Evolutionary conservation across 2,797 vertebrate genomes (phyloP).

Genomic region (Cuculus canorus): DNA sequence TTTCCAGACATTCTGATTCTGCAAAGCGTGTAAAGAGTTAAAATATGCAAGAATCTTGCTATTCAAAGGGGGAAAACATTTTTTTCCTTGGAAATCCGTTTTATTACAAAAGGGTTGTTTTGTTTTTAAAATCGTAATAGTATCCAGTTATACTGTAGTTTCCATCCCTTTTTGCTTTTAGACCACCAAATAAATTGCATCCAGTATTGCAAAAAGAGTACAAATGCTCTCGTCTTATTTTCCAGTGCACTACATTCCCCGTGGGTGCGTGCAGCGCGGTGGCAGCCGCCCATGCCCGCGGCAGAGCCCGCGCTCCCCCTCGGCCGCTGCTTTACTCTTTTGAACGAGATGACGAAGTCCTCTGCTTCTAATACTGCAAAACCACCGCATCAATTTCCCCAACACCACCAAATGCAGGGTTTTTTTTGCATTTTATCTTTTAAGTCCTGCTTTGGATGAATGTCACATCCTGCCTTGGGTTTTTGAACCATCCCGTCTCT

Average conservation of each 20-base stretch:
- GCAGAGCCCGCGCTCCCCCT: not conserved
- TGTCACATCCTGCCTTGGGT: not conserved
- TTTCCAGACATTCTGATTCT: not conserved
- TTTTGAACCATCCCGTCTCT: not conserved
- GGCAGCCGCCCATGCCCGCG: not conserved
- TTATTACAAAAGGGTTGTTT: not conserved
- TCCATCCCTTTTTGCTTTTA: not conserved
- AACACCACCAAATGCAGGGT: rapidly evolving
- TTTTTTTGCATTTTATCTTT: not conserved
- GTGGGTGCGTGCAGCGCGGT: not conserved
- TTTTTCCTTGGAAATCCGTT: not conserved
- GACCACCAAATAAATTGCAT: not conserved
- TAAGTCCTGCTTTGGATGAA: not conserved
- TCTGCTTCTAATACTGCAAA: not conserved
- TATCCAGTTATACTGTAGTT: not conserved
- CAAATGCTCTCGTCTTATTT: rapidly evolving
- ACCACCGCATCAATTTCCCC: rapidly evolving
- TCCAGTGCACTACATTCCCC: rapidly evolving
- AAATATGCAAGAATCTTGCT: not conserved
- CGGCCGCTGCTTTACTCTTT: not conserved
- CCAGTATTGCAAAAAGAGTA: not conserved
- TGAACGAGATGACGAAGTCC: not conserved
- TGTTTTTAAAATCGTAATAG: not conserved
- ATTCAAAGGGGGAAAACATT: not conserved
- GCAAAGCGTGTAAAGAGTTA: not conserved